Conservation (phyloP, 2,113 vertebrate species). For the Mastomys coucha region DNA sequence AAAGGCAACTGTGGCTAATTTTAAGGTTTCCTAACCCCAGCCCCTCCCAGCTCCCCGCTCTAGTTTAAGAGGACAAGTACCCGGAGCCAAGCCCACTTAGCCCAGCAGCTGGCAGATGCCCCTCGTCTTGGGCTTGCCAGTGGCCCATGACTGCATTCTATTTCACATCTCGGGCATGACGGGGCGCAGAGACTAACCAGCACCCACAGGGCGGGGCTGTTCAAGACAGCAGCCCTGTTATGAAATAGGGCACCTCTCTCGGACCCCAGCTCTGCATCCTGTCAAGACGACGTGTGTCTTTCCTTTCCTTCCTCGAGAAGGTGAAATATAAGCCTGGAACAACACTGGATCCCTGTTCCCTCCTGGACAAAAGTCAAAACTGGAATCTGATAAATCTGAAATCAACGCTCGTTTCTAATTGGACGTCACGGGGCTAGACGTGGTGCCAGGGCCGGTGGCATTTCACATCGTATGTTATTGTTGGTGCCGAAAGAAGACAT, state of each 20-base stretch:
- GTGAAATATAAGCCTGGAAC: constrained; percentile 85
- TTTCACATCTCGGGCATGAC: constrained; percentile 1
- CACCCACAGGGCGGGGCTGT: not conserved
- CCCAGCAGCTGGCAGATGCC: not conserved
- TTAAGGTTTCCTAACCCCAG: not conserved
- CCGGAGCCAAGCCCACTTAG: not conserved
- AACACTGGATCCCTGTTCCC: constrained; percentile 87
- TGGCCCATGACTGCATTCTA: not conserved
- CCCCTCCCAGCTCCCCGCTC: not conserved
- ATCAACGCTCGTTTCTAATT: constrained; percentile 84
- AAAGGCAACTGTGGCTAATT: not conserved
- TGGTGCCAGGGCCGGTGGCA: constrained; percentile 73
- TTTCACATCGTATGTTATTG: constrained; percentile 53
- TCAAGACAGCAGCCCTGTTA: constrained; percentile 83
- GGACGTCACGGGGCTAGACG: constrained; percentile 82
- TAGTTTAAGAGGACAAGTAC: not conserved
- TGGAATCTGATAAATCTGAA: constrained; percentile 86
- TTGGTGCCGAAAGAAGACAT: constrained; percentile 68
- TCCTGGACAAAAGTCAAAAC: constrained; percentile 87
- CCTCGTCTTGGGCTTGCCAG: not conserved
- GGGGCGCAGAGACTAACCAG: constrained; percentile 51
- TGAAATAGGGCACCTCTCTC: constrained; percentile 83
- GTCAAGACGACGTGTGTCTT: constrained; percentile 85
- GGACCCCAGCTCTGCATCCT: constrained; percentile 83
- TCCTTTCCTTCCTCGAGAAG: constrained; percentile 84